Percentiles rank a stretch among this genome's conserved stretches.
These are phyloP conservation scores for Himalopsyche phryganea DNA, from an alignment of 1,140 invertebrate genomes.

Conservation along the genomic window DNA sequence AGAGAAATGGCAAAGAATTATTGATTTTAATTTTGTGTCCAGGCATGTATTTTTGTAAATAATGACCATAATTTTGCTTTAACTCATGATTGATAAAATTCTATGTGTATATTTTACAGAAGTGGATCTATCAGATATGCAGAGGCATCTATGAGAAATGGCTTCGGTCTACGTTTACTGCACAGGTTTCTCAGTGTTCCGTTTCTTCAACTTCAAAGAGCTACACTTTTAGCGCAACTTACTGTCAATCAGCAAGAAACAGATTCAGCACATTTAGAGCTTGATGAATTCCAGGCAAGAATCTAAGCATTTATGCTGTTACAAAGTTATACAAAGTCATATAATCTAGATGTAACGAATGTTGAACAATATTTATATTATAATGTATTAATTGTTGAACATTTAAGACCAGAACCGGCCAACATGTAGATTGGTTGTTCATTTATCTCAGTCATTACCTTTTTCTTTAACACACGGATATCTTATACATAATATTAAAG, in stretches of 20 bases:
- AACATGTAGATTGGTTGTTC: too few species aligned
- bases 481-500: too few species aligned
- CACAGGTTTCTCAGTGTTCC: constrained; percentile 97
- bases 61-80: too few species aligned
- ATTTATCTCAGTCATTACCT: too few species aligned
- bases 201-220: constrained; percentile 87
- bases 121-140: constrained; percentile 77
- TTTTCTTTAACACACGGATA: too few species aligned
- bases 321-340: neutral
- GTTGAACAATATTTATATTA: neutral
- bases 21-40: too few species aligned
- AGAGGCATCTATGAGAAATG: constrained; percentile 94
- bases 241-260: constrained; percentile 86
- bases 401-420: too few species aligned
- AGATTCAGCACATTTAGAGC: constrained; percentile 74
- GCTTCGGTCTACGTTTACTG: constrained; percentile 89
- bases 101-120: constrained; percentile 37
- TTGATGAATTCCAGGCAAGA: constrained; percentile 64
- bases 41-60: too few species aligned
- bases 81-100: too few species aligned
- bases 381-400: too few species aligned
- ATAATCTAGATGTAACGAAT: neutral
- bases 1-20: too few species aligned
- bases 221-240: constrained; percentile 82
- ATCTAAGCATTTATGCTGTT: neutral